A percentile compares a stretch with the other conserved stretches of the same genome.
These are phyloP conservation scores for Myiopsitta monachus DNA, from an alignment of 2,113 vertebrate genomes.

Conservation along the genomic window DNA sequence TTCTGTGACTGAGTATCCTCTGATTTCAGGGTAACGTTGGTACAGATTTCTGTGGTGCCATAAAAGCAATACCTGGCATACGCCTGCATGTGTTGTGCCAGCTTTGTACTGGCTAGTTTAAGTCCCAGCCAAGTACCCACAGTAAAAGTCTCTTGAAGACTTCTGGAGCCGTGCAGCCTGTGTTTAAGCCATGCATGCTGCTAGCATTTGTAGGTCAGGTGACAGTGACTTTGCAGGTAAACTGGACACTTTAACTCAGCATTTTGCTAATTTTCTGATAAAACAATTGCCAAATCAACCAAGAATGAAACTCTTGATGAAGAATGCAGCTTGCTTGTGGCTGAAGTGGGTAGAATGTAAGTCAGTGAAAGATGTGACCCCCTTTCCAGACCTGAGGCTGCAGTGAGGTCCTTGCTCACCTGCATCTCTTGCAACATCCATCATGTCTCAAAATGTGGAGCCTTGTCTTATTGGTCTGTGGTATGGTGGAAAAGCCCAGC, in stretches of 20 bases:
- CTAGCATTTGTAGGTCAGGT: not conserved
- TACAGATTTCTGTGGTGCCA: not conserved
- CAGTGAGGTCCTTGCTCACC: not conserved
- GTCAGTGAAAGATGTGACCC: not conserved
- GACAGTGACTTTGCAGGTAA: not conserved
- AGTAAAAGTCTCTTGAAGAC: not conserved
- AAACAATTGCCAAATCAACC: not conserved
- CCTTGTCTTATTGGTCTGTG: not conserved
- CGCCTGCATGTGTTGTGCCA: too few relatives aligned
- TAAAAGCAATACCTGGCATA: not conserved
- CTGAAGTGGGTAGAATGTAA: not conserved
- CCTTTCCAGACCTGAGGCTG: not conserved
- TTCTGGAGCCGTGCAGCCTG: not conserved
- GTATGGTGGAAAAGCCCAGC: not conserved
- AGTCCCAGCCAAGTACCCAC: not conserved
- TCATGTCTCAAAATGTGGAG: not conserved
- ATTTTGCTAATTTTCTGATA: not conserved
- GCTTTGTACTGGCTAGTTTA: not conserved
- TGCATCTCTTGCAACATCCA: not conserved
- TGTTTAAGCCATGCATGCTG: rapidly evolving
- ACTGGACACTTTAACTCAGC: rapidly evolving
- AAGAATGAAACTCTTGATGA: not conserved
- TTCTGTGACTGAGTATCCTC: not conserved
- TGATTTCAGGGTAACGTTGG: not conserved
- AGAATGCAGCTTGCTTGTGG: not conserved